A percentile compares a stretch with the other conserved stretches of the same genome.
These are phyloP conservation scores for Drosophila neoperkinsi DNA, from an alignment of 2,888 invertebrate species.

Conservation along the genomic window DNA sequence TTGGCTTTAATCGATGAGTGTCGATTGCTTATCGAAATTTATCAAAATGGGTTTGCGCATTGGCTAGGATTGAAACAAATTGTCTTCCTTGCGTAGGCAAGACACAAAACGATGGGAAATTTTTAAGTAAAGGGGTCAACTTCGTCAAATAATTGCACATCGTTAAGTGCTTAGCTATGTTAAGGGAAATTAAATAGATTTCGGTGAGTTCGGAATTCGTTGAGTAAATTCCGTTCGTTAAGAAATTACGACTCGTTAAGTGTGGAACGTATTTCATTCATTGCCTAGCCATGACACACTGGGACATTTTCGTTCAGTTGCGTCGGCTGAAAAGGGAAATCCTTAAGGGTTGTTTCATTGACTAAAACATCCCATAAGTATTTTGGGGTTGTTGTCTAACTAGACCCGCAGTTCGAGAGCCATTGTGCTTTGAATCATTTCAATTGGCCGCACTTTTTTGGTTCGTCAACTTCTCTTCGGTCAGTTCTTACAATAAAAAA, in stretches of 20 bases:
- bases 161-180: neutral
- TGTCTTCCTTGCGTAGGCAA: neutral
- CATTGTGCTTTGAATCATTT: neutral
- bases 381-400: neutral
- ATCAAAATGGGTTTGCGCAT: neutral
- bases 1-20: neutral
- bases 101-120: neutral
- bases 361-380: neutral
- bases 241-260: neutral
- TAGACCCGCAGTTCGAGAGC: neutral
- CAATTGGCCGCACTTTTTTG: neutral
- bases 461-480: neutral
- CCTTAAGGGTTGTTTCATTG: neutral
- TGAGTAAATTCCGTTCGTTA: neutral
- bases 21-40: neutral
- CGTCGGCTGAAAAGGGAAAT: neutral
- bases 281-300: neutral
- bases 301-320: neutral
- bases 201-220: slow-evolving; percentile 2
- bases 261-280: neutral
- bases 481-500: neutral
- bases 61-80: neutral
- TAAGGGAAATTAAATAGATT: neutral
- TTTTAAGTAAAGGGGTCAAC: neutral
- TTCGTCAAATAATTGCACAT: neutral